Base-by-base conservation (phyloP, 2,888 invertebrate species). In the Bhutanitis thaidina region DNA sequence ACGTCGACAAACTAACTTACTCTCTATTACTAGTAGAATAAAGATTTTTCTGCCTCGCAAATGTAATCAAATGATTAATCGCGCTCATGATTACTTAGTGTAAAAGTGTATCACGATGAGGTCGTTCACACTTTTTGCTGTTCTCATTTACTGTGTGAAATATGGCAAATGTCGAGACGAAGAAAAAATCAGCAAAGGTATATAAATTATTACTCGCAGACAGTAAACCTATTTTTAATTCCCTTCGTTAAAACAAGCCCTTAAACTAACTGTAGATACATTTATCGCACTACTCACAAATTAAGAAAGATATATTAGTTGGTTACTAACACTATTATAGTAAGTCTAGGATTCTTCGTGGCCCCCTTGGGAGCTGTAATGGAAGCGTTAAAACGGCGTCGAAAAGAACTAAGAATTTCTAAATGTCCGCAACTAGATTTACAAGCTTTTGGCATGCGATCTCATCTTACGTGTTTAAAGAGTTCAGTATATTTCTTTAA, bases 111-210 rank as follows among this genome's bases (percentile, higher is more conserved):
- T 40, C 8, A 35, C 39, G 50, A 70, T 65, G 65, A 63, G 58
- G 64, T 49, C 57, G 56, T 61, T 57, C 52, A 60, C 62, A 52
- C 68, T 60, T 59, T 56, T 69, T 52, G 58, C 67, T 36, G 49
- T 69, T 39, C 54, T 71, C 52, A 47, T 64, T 43, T 57, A 52
- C 48, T 64, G 61, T 57, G 54, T 73, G 37, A 64, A 65, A 29
- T 38, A 41, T 38, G 67, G 58, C 49, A 53, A 61, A 44, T 77
- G 82, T 58, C 71, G 84, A 56, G 88, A 89, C 59, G 88, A 89
- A 65, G 88, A 88, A 10, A 87, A 81, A 71, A 88, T 88, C 56
- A 69, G 81, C 64, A 87, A 85, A 83, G 83, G 87, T 88, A 73
- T 53, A 48, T 49, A 50, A 37, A 43, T 34, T 25, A 20, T 35